Base-by-base conservation (phyloP, 2,797 vertebrate species). In the Scleropages formosus region DNA sequence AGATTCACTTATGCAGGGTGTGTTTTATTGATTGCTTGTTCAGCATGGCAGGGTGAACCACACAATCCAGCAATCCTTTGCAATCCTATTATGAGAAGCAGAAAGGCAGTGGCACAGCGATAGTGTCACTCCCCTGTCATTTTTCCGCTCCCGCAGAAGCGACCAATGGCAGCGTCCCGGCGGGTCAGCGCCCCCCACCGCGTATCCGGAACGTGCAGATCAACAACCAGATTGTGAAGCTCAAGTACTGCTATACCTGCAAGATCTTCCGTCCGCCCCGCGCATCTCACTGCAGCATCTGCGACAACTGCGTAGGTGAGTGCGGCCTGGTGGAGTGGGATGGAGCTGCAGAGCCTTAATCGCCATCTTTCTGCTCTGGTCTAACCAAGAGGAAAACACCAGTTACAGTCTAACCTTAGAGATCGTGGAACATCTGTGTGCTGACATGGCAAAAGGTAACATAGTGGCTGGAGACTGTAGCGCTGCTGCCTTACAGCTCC, bases 201-300 rank as follows among this genome's bases (percentile, higher is more conserved):
- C 94, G 97, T 58, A 99, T 99, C 84, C 96, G 95, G 83, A 98
- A 99, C 77, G 96, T 99, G 78, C 96, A 98, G 91, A 99, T 98
- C 88, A 99, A 99, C 93, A 98, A 95, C 91, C 97, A 99, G 94
- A 99, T 98, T 1, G 97, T 99, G 86, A 99, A 99, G 85, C 92
- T 99, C 67, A 99, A 99, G 88, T 99, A 99, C 78, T 99, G 97
- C 89, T 98, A 98, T 85, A 99, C 97, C 0, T 99, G 97, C 81
- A 99, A 99, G 92, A 98, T 99, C 92, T 99, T 99, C 90, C 91
- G 97, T 3, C 97, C 97, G 0, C 97, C 97, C 20, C 93, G 97
- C 4, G 96, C 97, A 11, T 99, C 97, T 1, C 97, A 98, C 88
- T 99, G 97, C 93, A 98, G 97, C 90, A 97, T 99, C 92, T 99